Base-by-base conservation (phyloP, 2,113 vertebrate genomes). In the Eudyptes chrysolophus region DNA sequence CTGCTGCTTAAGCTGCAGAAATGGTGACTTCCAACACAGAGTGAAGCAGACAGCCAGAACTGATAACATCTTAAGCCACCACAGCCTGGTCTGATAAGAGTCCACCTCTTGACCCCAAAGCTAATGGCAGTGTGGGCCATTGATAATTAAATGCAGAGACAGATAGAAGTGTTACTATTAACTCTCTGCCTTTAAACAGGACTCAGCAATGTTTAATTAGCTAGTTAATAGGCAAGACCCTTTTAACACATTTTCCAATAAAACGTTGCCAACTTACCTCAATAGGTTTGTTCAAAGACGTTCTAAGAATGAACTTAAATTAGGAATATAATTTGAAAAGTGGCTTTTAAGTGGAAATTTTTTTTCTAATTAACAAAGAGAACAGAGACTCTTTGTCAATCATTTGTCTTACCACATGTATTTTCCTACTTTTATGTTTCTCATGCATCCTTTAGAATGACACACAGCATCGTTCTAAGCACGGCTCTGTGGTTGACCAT, bases 401-500 rank as follows among this genome's bases (percentile, higher is more conserved):
- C 13, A 13, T 61, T 95, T 93, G 77, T 90, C 94, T 96, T 96
- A 94, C 30, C 38, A 89, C 74, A 6, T 97, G 72, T 95, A 1
- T 96, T 97, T 93, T 96, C 95, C 94, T 96, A 26, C 91, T 96
- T 97, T 93, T 95, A 83, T 96, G 92, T 97, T 94, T 98, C 95
- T 98, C 70, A 36, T 97, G 95, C 96, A 66, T 97, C 95, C 96
- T 97, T 96, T 96, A 98, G 98, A 98, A 94, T 70, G 97, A 96
- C 92, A 96, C 97, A 96, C 98, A 98, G 90, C 96, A 97, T 83
- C 97, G 87, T 78, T 98, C 98, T 98, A 98, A 97, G 97, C 98
- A 98, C 98, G 98, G 97, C 97, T 97, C 98, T 97, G 98, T 99
- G 98, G 98, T 98, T 98, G 98, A 99, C 97, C 98, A 93, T 94